These are phyloP conservation scores for Thera obeliscata DNA, from an alignment of 2,888 invertebrate species.

Conservation along the genomic window DNA sequence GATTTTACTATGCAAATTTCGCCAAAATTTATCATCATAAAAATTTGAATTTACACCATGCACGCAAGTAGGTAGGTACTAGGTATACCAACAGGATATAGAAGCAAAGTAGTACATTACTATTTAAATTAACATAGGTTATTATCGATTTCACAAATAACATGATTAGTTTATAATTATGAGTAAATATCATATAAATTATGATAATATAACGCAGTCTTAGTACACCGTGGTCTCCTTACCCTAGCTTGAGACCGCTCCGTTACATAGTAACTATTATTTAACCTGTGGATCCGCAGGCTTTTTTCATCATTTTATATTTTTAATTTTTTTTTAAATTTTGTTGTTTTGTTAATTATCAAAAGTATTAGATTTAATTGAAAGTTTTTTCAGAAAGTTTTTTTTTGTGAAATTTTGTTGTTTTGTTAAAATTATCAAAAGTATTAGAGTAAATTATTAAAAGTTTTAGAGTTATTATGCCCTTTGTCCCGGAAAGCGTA, in stretches of 20 bases:
- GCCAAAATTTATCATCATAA: too few relatives aligned
- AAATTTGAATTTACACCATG: neutral
- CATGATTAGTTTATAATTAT: constrained; percentile 48
- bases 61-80: neutral
- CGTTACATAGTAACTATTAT: constrained; percentile 34
- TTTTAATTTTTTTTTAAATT: too few relatives aligned
- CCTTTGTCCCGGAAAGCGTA: too few relatives aligned
- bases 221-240: constrained; percentile 67
- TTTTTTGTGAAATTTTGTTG: too few relatives aligned
- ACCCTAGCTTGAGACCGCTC: constrained; percentile 66
- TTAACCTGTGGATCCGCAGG: constrained; percentile 17
- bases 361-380: too few relatives aligned
- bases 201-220: constrained; percentile 75
- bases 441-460: too few relatives aligned
- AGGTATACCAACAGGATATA: neutral
- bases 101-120: neutral
- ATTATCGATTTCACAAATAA: constrained; percentile 27
- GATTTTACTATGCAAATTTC: neutral
- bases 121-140: constrained; percentile 1
- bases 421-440: too few relatives aligned
- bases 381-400: too few relatives aligned
- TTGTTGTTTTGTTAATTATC: too few relatives aligned
- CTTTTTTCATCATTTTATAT: constrained; percentile 4
- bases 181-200: constrained; percentile 68
- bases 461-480: too few relatives aligned